Evolutionary conservation across 2,113 vertebrate species (phyloP), one percentile per base, ranked within the genome.

Genomic region (Scortum barcoo): DNA sequence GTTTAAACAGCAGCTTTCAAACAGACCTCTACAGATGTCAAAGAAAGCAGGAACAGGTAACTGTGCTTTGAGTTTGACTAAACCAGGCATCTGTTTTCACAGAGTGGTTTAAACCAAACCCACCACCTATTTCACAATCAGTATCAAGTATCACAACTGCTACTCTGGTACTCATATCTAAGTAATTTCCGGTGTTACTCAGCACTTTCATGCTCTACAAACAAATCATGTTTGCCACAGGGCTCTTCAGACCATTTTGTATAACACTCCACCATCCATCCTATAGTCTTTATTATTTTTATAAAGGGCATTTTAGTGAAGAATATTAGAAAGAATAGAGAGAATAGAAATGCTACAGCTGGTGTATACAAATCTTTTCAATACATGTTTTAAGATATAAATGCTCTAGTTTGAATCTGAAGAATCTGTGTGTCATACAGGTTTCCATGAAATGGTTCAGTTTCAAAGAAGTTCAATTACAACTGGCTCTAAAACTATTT

Each of bases 161-260:
- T 44, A 10, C 24, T 72, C 19, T 33, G 26, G 20, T 44, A 10
- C 24, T 72, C 19, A 2, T 30, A 30, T 40, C n/a, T 1, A 1
- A 16, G 48, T 26, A 17, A 33, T 60, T 76, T 85, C 76, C 11
- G 30, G 36, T 69, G 56, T 72, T 79, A 68, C 28, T 78, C 75
- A 0, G 65, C 53, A 46, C 53, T 76, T 85, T 78, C 65, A 61
- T 33, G 58, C 42, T 40, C n/a, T 20, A 51, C 54, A 76, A 65
- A 62, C 58, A 71, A 3, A 70, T 57, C 28, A 16, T 11, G 28
- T 77, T 54, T 22, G 51, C 38, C 36, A 16, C 5, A 10, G 4
- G 1, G 9, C 22, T 51, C 22, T 42, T 11, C n/a, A 70, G 48
- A 24, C 12, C 12, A 24, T 22, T 50, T 69, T 53, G 44, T 14